Conservation (phyloP, 2,113 vertebrate genomes). For the Tychaedon coryphoeus region DNA sequence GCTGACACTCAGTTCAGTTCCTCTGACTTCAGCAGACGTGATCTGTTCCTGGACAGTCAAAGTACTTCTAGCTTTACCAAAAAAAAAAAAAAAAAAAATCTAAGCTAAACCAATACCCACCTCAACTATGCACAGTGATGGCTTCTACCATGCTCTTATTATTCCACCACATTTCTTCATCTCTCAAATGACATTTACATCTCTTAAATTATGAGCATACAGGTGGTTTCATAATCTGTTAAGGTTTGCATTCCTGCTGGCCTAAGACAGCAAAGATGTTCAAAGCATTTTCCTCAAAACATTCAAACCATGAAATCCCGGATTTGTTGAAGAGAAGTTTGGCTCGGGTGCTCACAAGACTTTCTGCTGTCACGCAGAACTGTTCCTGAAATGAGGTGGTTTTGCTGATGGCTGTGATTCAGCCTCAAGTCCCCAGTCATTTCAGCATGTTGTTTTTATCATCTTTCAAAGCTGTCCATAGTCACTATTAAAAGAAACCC, state of each 20-base stretch:
- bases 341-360: neutral
- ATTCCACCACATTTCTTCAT: neutral
- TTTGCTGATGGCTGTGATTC: conserved; percentile 18
- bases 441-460: neutral
- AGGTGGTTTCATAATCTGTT: neutral
- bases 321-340: neutral
- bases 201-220: neutral
- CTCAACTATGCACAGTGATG: neutral
- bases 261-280: neutral
- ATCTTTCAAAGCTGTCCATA: neutral
- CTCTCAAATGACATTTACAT: neutral
- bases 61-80: neutral
- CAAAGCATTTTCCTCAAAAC: neutral
- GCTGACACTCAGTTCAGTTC: neutral
- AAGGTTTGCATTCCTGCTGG: neutral
- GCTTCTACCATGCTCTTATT: neutral
- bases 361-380: neutral
- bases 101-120: neutral
- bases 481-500: conserved; percentile 25
- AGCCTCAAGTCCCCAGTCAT: neutral
- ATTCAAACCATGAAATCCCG: neutral
- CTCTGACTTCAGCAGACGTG: neutral
- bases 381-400: neutral
- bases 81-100: neutral
- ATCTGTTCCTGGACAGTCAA: neutral